Conservation (phyloP, 2,113 vertebrate species). For the Oryzias curvinotus region DNA sequence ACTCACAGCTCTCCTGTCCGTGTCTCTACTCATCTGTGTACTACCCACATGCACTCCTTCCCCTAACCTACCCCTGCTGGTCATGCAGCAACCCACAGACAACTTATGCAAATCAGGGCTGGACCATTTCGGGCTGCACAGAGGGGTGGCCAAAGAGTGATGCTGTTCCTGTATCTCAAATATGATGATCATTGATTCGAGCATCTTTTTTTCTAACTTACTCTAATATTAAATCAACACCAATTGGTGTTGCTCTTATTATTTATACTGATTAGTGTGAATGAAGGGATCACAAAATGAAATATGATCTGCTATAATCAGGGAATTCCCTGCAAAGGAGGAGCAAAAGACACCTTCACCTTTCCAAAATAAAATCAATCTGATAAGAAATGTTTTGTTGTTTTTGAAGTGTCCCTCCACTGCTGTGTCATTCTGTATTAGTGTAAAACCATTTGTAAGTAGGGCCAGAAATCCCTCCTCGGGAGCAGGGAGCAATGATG, state of each 20-base stretch:
- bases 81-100: slow-evolving; percentile 85
- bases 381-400: slow-evolving; percentile 1
- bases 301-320: not conserved
- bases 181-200: not conserved
- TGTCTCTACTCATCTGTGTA: slow-evolving; percentile 61
- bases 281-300: not conserved
- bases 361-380: not conserved
- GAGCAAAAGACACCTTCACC: slow-evolving; percentile 27
- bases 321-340: slow-evolving; percentile 41
- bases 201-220: not conserved
- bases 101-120: slow-evolving; percentile 94
- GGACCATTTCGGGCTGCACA: slow-evolving; percentile 80
- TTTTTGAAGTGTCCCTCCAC: not conserved
- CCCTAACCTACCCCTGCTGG: slow-evolving; percentile 79
- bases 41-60: slow-evolving; percentile 74
- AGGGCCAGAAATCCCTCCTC: slow-evolving; percentile 19
- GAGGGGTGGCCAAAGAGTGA: slow-evolving; percentile 61
- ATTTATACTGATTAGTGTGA: not conserved
- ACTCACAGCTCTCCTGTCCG: slow-evolving; percentile 59
- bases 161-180: slow-evolving; percentile 11
- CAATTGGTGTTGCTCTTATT: not conserved
- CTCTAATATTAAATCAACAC: not conserved
- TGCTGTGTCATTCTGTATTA: not conserved
- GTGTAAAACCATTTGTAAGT: slow-evolving; percentile 21
- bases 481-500: slow-evolving; percentile 17